Evolutionary conservation across 2,888 invertebrate genomes (phyloP).

Genomic region (Epicampocera succincta): DNA sequence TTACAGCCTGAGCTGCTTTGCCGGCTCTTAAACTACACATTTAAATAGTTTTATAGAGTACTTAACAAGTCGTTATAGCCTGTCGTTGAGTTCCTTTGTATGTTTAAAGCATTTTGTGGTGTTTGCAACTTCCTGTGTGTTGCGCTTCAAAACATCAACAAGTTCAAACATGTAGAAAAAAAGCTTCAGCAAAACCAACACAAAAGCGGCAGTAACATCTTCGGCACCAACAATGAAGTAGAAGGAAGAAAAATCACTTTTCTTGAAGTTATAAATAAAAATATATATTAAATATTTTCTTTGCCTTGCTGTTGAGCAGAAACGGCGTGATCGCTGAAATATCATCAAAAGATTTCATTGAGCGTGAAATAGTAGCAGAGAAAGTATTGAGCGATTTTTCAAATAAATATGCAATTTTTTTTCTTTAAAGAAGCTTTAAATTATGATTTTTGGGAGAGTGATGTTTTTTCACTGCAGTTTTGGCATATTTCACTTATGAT

Average conservation of each 20-base stretch:
- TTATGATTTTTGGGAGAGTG: not conserved
- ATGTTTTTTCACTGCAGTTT: too few relatives aligned
- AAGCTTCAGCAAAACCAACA: slow-evolving; percentile 24
- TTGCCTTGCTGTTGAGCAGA: slow-evolving; percentile 4
- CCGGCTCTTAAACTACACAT: too few relatives aligned
- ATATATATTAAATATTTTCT: slow-evolving; percentile 20
- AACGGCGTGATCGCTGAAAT: slow-evolving; percentile 62
- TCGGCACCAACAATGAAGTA: slow-evolving; percentile 20
- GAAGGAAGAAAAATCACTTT: slow-evolving; percentile 22
- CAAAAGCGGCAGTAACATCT: slow-evolving; percentile 58
- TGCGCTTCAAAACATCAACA: slow-evolving; percentile 56
- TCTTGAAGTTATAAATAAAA: slow-evolving; percentile 29
- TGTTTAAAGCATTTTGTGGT: slow-evolving; percentile 43
- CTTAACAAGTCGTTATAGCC: not conserved
- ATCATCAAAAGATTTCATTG: slow-evolving; percentile 79
- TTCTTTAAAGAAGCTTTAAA: slow-evolving; percentile 1
- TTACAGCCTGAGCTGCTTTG: too few relatives aligned
- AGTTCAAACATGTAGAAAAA: slow-evolving; percentile 14
- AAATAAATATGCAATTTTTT: not conserved
- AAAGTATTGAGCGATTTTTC: slow-evolving; percentile 73
- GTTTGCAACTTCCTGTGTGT: slow-evolving; percentile 67
- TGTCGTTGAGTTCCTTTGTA: not conserved
- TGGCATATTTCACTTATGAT: too few relatives aligned
- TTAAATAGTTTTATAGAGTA: not conserved
- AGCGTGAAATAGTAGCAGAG: slow-evolving; percentile 80